Base-by-base conservation (phyloP, 1,140 invertebrate genomes). In the Aleiodes sp. region DNA sequence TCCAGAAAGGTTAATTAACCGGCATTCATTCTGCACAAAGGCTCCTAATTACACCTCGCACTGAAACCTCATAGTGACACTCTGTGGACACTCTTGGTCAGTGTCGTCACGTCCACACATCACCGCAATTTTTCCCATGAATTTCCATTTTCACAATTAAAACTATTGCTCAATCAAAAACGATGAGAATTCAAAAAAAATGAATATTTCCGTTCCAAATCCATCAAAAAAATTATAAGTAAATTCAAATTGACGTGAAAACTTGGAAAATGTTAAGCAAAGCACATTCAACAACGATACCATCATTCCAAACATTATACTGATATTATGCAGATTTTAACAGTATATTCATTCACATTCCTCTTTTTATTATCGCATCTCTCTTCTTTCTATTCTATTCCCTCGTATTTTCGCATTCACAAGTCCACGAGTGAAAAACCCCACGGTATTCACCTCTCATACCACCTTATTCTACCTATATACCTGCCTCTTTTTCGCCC, bases 201-300 rank as follows among this genome's bases (percentile, higher is more conserved):
- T n/a, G n/a, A n/a, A n/a, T n/a, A n/a, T n/a, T n/a, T n/a, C n/a
- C n/a, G n/a, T n/a, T n/a, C n/a, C n/a, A n/a, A n/a, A n/a, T n/a
- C n/a, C 31, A 35, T 35, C 31, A 35, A 35, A 35, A 35, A 6
- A 10, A 35, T 35, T 6, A 35, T 10, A 35, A 91, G 91, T 91
- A 90, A 91, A 89, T 91, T 91, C 91, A 89, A 91, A 89, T 90
- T 90, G 88, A 90, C 89, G 89, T 88, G 86, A 84, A 85, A 84
- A 83, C 79, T 79, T 79, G 74, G 79, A 79, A 73, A 75, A 60
- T 28, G 39, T 39, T 41, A 37, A 24, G 21, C 31, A 24, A 39
- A 37, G 60, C 26, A 26, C 14, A 33, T 57, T 12, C 19, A 78
- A 73, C 75, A 78, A 84, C 83, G 83, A 81, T 81, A 84, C 80